Percentiles rank a stretch among this genome's conserved stretches.
phyloP scores from a whole-genome alignment of 64 coral and sea anemone species.

The Cladopsammia gracilis region DNA sequence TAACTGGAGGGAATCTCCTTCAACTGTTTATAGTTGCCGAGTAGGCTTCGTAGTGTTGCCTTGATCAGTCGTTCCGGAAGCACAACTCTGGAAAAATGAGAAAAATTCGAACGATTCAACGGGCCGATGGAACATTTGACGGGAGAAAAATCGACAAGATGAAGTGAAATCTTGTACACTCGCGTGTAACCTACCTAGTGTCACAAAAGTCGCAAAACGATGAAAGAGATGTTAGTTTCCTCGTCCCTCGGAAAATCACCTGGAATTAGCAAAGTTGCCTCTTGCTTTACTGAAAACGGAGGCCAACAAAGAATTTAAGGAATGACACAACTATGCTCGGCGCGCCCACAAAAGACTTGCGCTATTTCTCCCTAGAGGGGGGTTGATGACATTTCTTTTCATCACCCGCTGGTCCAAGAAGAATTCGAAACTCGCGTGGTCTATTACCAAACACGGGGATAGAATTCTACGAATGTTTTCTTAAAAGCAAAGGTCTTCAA shows the following conservation, averaged over 20 bases:
- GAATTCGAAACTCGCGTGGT: conserved; percentile 84
- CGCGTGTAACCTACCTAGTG: background rate
- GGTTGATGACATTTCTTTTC: conserved; percentile 81
- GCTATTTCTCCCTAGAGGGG: conserved; percentile 97
- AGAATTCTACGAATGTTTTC: conserved; percentile 71
- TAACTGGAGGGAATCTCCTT: conserved; percentile 61
- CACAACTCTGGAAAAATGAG: conserved; percentile 98
- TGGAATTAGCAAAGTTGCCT: conserved; percentile 63
- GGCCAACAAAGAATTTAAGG: conserved; percentile 95
- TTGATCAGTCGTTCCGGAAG: conserved; percentile 98
- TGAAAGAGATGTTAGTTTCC: conserved; percentile 22
- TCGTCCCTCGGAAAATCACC: conserved; percentile 57
- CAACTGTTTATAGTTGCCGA: conserved; percentile 53
- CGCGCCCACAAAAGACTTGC: conserved; percentile 97
- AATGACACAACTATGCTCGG: conserved; percentile 98
- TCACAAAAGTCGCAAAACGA: conserved; percentile 58
- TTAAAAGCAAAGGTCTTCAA: conserved; percentile 63
- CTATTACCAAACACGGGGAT: conserved; percentile 92
- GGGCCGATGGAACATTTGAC: conserved; percentile 57
- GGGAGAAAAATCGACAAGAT: conserved; percentile 33
- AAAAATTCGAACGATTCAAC: conserved; percentile 99
- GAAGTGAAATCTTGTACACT: background rate
- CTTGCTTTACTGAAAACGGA: conserved; percentile 85
- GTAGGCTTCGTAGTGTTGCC: conserved; percentile 77
- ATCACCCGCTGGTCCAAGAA: conserved; percentile 77